Percentiles rank a stretch among this genome's conserved stretches.
These are phyloP conservation scores for Siniperca scherzeri DNA, from an alignment of 2,797 vertebrate species.

Conservation along the genomic window DNA sequence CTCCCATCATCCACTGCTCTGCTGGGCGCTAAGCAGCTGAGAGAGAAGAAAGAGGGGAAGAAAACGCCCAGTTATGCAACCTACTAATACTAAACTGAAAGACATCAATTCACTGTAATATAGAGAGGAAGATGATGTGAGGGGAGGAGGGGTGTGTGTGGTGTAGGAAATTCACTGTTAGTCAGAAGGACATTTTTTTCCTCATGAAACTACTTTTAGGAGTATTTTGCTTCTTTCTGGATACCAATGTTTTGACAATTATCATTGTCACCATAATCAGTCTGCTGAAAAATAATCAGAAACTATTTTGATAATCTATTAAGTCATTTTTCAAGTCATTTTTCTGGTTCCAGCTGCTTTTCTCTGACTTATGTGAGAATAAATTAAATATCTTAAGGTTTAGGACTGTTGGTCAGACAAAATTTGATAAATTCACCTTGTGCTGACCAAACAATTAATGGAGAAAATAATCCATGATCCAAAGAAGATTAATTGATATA, in stretches of 20 bases:
- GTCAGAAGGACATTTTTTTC: background rate
- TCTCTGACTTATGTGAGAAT: too few relatives aligned
- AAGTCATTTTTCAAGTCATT: background rate
- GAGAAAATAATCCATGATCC: background rate
- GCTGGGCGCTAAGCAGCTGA: conserved; percentile 77
- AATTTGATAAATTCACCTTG: background rate
- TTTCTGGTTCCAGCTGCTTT: too few relatives aligned
- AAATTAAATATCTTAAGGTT: background rate
- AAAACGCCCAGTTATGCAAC: conserved; percentile 76
- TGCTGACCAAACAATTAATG: background rate
- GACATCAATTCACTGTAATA: conserved; percentile 23
- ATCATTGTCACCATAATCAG: background rate
- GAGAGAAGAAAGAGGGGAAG: conserved; percentile 66
- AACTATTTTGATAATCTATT: background rate
- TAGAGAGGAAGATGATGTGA: conserved; percentile 22
- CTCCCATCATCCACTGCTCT: conserved; percentile 83
- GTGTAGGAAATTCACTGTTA: background rate
- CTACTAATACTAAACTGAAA: conserved; percentile 50
- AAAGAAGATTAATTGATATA: background rate
- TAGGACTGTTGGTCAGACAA: background rate
- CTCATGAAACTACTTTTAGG: too few relatives aligned
- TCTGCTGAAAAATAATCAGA: background rate
- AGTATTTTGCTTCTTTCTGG: background rate
- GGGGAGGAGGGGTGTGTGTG: conserved; percentile 4
- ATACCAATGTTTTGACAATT: background rate